Percentiles rank a stretch among this genome's conserved stretches.
These are phyloP conservation scores for Diorhabda sublineata DNA, from an alignment of 1,140 invertebrate species.

Conservation along the genomic window DNA sequence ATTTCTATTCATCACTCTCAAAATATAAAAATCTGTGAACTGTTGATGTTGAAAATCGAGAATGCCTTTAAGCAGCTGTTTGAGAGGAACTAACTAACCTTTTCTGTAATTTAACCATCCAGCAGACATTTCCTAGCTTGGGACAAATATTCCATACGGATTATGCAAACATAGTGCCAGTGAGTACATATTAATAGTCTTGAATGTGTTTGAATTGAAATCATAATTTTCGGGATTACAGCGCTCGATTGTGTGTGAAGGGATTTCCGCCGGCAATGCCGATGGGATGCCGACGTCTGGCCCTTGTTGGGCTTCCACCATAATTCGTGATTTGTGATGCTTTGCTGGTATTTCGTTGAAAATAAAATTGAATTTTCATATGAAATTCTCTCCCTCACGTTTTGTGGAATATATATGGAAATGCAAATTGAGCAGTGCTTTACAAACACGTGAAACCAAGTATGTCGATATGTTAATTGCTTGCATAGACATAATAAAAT, in stretches of 20 bases:
- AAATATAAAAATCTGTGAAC: too few relatives aligned
- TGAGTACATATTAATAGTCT: constrained; percentile 14
- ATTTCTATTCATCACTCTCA: too few relatives aligned
- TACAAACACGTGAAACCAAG: too few relatives aligned
- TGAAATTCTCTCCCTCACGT: too few relatives aligned
- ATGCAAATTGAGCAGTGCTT: too few relatives aligned
- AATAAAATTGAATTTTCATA: not conserved
- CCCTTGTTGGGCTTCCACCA: not conserved
- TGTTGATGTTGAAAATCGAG: too few relatives aligned
- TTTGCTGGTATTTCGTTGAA: constrained; percentile 2
- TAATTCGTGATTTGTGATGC: not conserved
- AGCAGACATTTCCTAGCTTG: not conserved
- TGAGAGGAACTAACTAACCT: not conserved
- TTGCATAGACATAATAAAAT: too few relatives aligned
- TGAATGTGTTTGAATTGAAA: constrained; percentile 16
- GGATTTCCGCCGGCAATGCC: constrained; percentile 4
- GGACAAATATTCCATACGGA: constrained; percentile 4
- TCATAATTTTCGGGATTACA: constrained; percentile 16
- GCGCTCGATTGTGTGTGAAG: constrained; percentile 11
- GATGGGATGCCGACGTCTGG: not conserved
- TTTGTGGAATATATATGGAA: too few relatives aligned
- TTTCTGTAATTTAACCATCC: not conserved
- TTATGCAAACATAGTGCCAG: constrained; percentile 9
- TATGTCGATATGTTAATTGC: too few relatives aligned
- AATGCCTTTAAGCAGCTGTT: too few relatives aligned